A percentile compares a stretch with the other conserved stretches of the same genome.
phyloP scores from a whole-genome alignment of 2,888 invertebrate genomes.

The Ectropis crepuscularia region DNA sequence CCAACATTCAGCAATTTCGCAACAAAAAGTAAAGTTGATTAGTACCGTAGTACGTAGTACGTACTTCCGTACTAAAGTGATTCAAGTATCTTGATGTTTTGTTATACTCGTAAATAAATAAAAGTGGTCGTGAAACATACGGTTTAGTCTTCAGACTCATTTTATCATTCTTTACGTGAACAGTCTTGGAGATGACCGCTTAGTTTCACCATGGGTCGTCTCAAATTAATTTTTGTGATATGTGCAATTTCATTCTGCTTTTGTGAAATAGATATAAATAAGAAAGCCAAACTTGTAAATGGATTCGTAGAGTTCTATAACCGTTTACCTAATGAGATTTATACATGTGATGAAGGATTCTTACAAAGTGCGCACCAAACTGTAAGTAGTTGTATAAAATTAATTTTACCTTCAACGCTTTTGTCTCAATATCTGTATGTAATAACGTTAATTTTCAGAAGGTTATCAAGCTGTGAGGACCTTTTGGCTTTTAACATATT shows the following conservation, averaged over 20 bases:
- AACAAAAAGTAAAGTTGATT: constrained; percentile 2
- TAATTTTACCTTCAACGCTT: constrained; percentile 4
- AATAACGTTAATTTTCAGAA: constrained; percentile 3
- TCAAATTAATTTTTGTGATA: constrained; percentile 48
- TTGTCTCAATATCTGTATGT: no score
- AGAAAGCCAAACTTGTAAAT: constrained; percentile 61
- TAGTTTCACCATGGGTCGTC: constrained; percentile 59
- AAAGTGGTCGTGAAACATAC: constrained; percentile 8
- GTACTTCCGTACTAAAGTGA: no score
- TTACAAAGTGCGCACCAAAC: constrained; percentile 72
- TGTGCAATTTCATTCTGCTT: constrained; percentile 52
- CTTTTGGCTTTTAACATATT: no score
- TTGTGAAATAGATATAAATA: constrained; percentile 58
- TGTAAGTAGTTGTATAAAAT: constrained; percentile 62
- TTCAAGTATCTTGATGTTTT: no score
- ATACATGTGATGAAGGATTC: constrained; percentile 74
- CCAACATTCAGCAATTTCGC: no score
- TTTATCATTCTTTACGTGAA: constrained; percentile 37
- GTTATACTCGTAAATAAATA: constrained; percentile 45
- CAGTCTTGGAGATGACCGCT: constrained; percentile 54
- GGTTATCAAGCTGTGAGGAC: constrained; percentile 43
- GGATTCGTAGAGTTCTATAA: constrained; percentile 78
- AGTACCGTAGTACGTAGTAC: no score
- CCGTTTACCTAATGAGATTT: constrained; percentile 71
- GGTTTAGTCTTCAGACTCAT: neutral